Evolutionary conservation across 2,113 vertebrate genomes (phyloP), one percentile per base, ranked within the genome.

Genomic region (Tringa solitaria): DNA sequence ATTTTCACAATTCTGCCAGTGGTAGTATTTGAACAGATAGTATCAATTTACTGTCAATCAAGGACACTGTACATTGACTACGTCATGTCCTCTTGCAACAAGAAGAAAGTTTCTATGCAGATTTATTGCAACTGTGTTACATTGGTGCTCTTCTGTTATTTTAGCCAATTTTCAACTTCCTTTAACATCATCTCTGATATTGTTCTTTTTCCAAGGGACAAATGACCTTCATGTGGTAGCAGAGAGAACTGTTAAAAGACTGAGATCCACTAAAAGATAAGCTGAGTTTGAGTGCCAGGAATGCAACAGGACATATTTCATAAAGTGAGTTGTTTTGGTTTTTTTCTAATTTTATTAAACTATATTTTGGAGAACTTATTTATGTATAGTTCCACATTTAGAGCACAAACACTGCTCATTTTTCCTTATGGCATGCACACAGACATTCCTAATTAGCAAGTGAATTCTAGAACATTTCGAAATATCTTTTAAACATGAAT

Each of bases 271-370:
- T 11, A 68, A 50, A 84, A 84, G 15, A 28, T 45, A 64, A 37
- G 35, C 18, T 32, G 32, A 43, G 14, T 57, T 41, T 51, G 43
- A 64, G 37, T 32, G 56, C 21, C 30, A 70, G 32, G 22, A 84
- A 33, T 33, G 9, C 26, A 54, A 35, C 5, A 48, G 17, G 74
- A 72, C 76, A 81, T 64, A 89, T 69, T 82, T 72, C 30, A n/a
- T 13, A n/a, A 57, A 5, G 26, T 18, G 5, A 82, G 12, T n/a
- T n/a, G n/a, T n/a, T n/a, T n/a, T n/a, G 8, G 3, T 1, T 50
- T 72, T 74, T 73, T 61, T 75, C 51, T 35, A 6, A 6, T 9
- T 33, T 46, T 78, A 69, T 86, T 90, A 8, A 13, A 19, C 8
- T 68, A 2, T 51, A 41, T 16, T 70, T 82, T 90, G 6, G 50